These are phyloP conservation scores for Clarias macrocephalus DNA, from an alignment of 2,113 vertebrate species.

Conservation along the genomic window DNA sequence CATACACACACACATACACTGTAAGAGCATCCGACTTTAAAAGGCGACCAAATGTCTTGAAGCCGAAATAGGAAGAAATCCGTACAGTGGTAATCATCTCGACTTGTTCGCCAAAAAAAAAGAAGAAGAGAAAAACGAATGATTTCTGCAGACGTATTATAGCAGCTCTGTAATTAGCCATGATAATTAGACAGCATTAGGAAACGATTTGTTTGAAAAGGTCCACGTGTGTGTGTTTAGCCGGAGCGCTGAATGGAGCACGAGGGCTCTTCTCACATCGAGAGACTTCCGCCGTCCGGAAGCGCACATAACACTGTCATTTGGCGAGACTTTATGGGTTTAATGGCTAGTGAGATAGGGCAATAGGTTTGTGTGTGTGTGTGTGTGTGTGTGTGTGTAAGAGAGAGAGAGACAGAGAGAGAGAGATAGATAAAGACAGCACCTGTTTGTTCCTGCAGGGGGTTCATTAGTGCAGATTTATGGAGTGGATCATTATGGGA, in stretches of 20 bases:
- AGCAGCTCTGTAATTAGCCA: conserved; percentile 73
- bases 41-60: conserved; percentile 60
- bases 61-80: conserved; percentile 57
- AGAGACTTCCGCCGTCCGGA: conserved; percentile 39
- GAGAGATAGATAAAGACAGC: conserved; percentile 52
- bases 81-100: conserved; percentile 71
- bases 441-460: conserved; percentile 60
- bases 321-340: conserved; percentile 60
- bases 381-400: conserved; percentile 47
- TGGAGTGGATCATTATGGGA: conserved; percentile 65
- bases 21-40: conserved; percentile 68
- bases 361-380: conserved; percentile 53
- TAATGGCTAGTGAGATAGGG: conserved; percentile 52
- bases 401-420: not conserved
- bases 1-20: not conserved
- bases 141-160: conserved; percentile 71
- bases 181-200: conserved; percentile 72
- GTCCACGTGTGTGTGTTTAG: conserved; percentile 31
- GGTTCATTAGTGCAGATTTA: conserved; percentile 62
- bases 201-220: conserved; percentile 52
- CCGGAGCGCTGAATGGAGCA: conserved; percentile 1
- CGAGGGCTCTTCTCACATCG: not conserved
- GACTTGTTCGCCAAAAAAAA: conserved; percentile 66
- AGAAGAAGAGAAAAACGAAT: conserved; percentile 44
- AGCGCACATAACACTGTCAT: conserved; percentile 58